phyloP scores from a whole-genome alignment of 2,797 vertebrate species.

The Gouania willdenowi region DNA sequence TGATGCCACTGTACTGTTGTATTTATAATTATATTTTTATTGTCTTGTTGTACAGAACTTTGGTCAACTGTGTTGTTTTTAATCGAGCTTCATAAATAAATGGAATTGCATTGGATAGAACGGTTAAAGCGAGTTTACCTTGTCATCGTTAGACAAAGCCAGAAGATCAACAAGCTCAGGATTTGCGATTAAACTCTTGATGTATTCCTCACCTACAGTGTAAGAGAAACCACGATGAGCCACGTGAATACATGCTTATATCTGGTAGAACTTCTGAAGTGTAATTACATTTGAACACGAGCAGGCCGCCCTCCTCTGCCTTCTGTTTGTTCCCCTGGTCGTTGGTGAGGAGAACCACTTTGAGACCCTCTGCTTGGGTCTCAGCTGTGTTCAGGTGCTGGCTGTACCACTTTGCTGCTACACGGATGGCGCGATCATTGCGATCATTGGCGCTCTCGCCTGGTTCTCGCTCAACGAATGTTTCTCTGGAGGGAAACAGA shows the following conservation, averaged over 20 bases:
- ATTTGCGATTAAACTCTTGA: slow-evolving; percentile 88
- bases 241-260: not conserved
- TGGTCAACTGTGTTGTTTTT: too few relatives aligned
- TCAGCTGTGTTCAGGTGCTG: slow-evolving; percentile 78
- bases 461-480: slow-evolving; percentile 85
- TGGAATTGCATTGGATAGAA: too few relatives aligned
- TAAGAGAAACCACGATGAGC: not conserved
- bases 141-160: slow-evolving; percentile 85
- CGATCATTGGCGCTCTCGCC: slow-evolving; percentile 93
- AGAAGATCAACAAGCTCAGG: slow-evolving; percentile 93
- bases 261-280: not conserved
- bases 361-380: slow-evolving; percentile 47
- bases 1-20: too few relatives aligned
- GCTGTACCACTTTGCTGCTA: slow-evolving; percentile 88
- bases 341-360: slow-evolving; percentile 91
- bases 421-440: slow-evolving; percentile 92
- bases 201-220: slow-evolving; percentile 88
- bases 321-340: slow-evolving; percentile 89
- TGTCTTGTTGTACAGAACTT: too few relatives aligned
- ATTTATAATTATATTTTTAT: too few relatives aligned
- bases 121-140: slow-evolving; percentile 76
- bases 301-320: slow-evolving; percentile 81
- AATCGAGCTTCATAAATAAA: too few relatives aligned
- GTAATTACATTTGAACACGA: slow-evolving; percentile 84
- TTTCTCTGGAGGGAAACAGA: slow-evolving; percentile 76